Percentiles rank a stretch among this genome's conserved stretches.
These are phyloP conservation scores for Leucoraja erinaceus DNA, from an alignment of 2,113 vertebrate genomes.

Conservation along the genomic window DNA sequence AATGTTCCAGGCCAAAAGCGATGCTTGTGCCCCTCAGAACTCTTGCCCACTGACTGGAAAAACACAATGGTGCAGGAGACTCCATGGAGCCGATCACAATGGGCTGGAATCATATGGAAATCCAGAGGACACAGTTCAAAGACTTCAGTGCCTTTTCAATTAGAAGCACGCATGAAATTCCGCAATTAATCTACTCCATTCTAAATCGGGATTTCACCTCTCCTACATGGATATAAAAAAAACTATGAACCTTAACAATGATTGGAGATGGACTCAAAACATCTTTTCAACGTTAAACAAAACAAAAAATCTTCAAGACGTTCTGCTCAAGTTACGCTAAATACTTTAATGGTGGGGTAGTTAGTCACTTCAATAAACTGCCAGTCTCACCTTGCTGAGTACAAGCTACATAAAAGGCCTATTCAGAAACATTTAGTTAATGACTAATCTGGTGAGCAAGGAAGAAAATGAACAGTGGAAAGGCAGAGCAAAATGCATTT, in stretches of 20 bases:
- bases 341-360: neutral
- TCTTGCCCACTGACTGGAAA: neutral
- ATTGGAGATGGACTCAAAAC: neutral
- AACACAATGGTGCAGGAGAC: neutral
- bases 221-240: neutral
- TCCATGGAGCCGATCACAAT: constrained; percentile 11
- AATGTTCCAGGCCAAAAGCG: neutral
- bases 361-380: neutral
- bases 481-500: neutral
- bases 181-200: neutral
- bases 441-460: neutral
- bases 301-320: too few relatives aligned
- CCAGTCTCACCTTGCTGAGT: neutral
- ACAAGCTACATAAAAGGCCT: neutral
- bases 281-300: neutral
- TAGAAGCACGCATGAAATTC: neutral
- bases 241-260: neutral
- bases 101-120: neutral
- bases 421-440: neutral
- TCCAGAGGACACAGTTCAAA: neutral
- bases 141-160: neutral
- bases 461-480: neutral
- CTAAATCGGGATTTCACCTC: neutral
- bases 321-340: neutral
- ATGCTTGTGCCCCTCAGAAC: too few relatives aligned